Base-by-base conservation (phyloP, 2,888 invertebrate species). In the Hecatera dysodea region DNA sequence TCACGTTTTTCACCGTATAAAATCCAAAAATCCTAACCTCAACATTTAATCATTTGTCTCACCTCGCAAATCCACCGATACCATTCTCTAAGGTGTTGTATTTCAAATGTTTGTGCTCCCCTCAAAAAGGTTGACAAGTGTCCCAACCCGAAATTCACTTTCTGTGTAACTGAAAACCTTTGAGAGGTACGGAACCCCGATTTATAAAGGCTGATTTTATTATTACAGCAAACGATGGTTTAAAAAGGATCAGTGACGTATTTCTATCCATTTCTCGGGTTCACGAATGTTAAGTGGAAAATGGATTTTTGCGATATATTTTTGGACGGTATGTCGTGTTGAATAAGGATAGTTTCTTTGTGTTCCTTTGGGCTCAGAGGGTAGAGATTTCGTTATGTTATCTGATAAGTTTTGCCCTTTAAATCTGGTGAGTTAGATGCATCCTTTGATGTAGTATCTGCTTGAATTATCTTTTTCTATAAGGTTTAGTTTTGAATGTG, bases 131-230 rank as follows among this genome's bases (percentile, higher is more conserved):
- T 67, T 67, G 80, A 67, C 57, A 61, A 66, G 46, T 56, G n/a
- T 66, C 29, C 62, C 39, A 11, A 22, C 44, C 27, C 33, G 60
- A 79, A 81, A 79, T 63, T 81, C 76, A 67, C 60, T 79, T 82
- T 81, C 60, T 67, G 55, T 81, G 82, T 82, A 76, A 81, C 71
- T 64, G 57, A 67, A 75, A 78, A 75, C 71, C 39, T 81, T 77
- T 57, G 70, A 50, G 33, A 15, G 67, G 46, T 61, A 44, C 48
- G 63, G 62, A 52, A 61, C 75, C 67, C 59, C 59, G 81, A 64
- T 67, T 72, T 68, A 71, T 66, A 81, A 56, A 62, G 64, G 67
- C 39, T 73, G 73, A 81, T 81, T 83, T 74, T 81, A 76, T 82
- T 82, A 83, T 76, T 71, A 78, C 53, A 60, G 67, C 57, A 67